phyloP scores from a whole-genome alignment of 2,113 vertebrate species.

The Cyanoderma ruficeps region DNA sequence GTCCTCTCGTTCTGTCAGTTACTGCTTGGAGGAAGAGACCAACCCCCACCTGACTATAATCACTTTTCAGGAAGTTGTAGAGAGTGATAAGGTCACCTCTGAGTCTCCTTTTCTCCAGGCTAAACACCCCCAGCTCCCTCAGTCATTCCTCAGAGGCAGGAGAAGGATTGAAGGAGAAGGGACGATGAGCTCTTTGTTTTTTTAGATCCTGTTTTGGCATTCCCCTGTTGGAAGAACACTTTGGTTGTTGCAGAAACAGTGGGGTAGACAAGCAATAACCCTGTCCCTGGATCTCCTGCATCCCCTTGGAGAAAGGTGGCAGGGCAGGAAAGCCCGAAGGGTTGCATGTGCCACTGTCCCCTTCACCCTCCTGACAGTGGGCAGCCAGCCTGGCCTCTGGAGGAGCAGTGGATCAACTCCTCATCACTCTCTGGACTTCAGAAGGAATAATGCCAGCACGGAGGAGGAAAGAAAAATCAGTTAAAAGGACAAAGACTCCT shows the following conservation, averaged over 20 bases:
- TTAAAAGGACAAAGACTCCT: background rate
- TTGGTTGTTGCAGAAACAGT: background rate
- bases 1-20: background rate
- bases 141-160: accelerated
- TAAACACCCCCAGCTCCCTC: background rate
- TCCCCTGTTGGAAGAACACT: accelerated
- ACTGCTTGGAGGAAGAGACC: background rate
- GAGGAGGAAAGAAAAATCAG: background rate
- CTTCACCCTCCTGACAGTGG: background rate
- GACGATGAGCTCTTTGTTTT: background rate
- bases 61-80: background rate
- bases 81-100: background rate
- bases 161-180: background rate
- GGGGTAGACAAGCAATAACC: background rate
- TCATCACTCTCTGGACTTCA: background rate
- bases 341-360: background rate
- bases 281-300: background rate
- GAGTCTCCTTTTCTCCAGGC: background rate
- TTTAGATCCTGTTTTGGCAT: background rate
- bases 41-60: accelerated
- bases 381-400: background rate
- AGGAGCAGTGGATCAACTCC: background rate
- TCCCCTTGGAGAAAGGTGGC: accelerated
- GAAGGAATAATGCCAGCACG: background rate
- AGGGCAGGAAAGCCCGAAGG: background rate